Percentiles rank a stretch among this genome's conserved stretches.
Evolutionary conservation across 2,113 vertebrate genomes (phyloP).

Genomic region (Cathartes aura): DNA sequence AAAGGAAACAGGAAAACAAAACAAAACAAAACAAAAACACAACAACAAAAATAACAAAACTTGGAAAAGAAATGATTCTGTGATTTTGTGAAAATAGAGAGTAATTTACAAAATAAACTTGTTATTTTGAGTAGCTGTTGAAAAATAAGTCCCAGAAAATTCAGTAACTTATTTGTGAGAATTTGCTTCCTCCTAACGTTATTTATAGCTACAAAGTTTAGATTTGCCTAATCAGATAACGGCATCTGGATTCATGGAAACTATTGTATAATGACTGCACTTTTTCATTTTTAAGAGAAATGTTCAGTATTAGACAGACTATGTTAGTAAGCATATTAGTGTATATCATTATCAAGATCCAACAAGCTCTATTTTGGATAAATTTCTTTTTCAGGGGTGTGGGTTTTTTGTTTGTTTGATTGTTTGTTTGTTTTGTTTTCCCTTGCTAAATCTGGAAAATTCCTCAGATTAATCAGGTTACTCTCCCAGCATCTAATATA

Average conservation of each 20-base stretch:
- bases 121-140: neutral
- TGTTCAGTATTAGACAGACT: neutral
- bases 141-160: neutral
- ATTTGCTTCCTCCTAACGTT: neutral
- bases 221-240: neutral
- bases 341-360: neutral
- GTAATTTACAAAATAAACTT: neutral
- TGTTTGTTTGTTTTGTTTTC: neutral
- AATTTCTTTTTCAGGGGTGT: neutral
- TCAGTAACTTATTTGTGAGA: neutral
- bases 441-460: neutral
- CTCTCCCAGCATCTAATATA: neutral
- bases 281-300: neutral
- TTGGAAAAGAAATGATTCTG: neutral
- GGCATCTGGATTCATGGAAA: neutral
- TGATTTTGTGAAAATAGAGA: neutral
- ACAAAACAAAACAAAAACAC: neutral
- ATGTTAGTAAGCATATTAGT: neutral
- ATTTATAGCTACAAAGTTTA: neutral
- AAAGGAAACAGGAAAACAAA: neutral
- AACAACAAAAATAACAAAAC: neutral
- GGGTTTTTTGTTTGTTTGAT: fast-evolving
- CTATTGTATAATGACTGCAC: neutral
- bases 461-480: neutral
- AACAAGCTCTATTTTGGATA: neutral